Conservation (phyloP, 2,888 invertebrate genomes). For the Drosophila kanekoi region DNA sequence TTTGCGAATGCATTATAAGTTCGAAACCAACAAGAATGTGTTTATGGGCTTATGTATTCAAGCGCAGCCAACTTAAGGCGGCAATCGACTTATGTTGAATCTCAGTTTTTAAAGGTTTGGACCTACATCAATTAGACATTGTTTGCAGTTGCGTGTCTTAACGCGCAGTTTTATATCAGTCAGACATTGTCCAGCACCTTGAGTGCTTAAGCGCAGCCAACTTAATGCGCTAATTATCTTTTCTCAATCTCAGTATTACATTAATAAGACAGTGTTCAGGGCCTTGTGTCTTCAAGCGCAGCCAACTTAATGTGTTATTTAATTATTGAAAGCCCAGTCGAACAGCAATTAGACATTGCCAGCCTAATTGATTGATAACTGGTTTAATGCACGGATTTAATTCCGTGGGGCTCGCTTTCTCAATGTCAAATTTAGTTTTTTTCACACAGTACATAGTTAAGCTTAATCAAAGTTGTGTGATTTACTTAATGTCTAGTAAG, state of each 20-base stretch:
- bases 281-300: background rate
- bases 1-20: constrained; percentile 1
- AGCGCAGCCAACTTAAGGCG: constrained; percentile 3
- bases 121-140: too few species aligned
- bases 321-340: too few species aligned
- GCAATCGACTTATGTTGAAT: too few species aligned
- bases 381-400: too few species aligned
- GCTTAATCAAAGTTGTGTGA: too few species aligned
- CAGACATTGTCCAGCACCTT: background rate
- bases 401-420: too few species aligned
- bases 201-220: constrained; percentile 2
- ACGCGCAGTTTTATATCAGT: constrained; percentile 2
- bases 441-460: too few species aligned
- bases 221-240: constrained; percentile 5
- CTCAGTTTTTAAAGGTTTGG: too few species aligned
- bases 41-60: constrained; percentile 1
- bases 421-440: too few species aligned
- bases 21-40: constrained; percentile 2
- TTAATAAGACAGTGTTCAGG: background rate
- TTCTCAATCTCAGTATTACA: background rate
- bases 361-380: too few species aligned
- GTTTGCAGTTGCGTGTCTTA: too few species aligned
- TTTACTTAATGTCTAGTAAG: too few species aligned
- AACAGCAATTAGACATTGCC: background rate
- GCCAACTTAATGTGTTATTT: background rate